Evolutionary conservation across 2,113 vertebrate species (phyloP), one percentile per base, ranked within the genome.

Genomic region (Nestor notabilis): DNA sequence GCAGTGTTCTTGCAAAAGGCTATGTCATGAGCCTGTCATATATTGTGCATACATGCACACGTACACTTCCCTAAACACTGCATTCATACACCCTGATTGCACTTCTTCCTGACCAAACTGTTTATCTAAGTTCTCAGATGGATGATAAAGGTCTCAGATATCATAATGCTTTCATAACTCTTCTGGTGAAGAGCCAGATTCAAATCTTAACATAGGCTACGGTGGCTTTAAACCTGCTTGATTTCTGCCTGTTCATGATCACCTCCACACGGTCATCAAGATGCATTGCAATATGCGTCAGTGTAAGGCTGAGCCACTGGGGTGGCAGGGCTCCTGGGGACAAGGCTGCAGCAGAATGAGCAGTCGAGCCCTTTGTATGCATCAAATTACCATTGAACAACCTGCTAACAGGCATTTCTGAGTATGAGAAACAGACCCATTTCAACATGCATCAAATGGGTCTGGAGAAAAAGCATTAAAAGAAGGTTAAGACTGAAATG

Each of bases 21-120:
- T 68, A 20, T 87, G 55, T 47, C 3, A 6, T 16, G 28, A 89
- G 13, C n/a, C 39, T 82, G 35, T 52, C 47, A 39, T 39, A n/a
- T 8, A 10, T 41, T 0, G 0, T 39, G 33, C 29, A 55, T 7
- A 10, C 4, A 35, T 2, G 1, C 21, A 64, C 25, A 35, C 3
- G 8, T 25, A 53, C 15, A 60, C 1, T 2, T 29, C 41, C 66
- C 29, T 75, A 69, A 87, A 55, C n/a, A 85, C 80, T 27, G 33
- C 17, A 52, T 19, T 29, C 11, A 39, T 9, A 5, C 52, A 65
- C 35, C 19, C 29, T 56, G 8, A 2, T 33, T 74, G 7, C 13
- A 29, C 23, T 83, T 87, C 43, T 49, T 37, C 39, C 35, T 76
- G 6, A 44, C 7, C 8, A 49, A 55, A 53, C 12, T 10, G 7